Percentiles rank a stretch among this genome's conserved stretches.
Evolutionary conservation across 2,888 invertebrate species (phyloP).

Genomic region (Coleophora flavipennella): DNA sequence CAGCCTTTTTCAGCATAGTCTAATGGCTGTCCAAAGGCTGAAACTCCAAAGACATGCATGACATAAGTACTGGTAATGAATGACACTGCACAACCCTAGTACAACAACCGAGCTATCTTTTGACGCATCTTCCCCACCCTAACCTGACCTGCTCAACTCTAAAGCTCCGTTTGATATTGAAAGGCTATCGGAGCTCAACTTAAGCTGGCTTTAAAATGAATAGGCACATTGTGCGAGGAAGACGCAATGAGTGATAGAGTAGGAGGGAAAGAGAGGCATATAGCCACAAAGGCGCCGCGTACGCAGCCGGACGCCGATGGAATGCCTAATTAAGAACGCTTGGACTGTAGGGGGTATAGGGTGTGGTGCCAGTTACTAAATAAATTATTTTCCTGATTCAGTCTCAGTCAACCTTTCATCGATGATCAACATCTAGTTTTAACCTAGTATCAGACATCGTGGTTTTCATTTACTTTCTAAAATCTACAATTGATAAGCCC

Average conservation of each 20-base stretch:
- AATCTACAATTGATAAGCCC: not conserved
- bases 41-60: not conserved
- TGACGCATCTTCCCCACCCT: slow-evolving; percentile 30
- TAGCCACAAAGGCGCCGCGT: slow-evolving; percentile 58
- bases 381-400: slow-evolving; percentile 5
- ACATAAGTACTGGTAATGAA: not conserved
- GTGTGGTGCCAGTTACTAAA: slow-evolving; percentile 18
- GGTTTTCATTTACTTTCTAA: not conserved
- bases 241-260: slow-evolving; percentile 32
- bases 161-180: slow-evolving; percentile 52
- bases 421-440: not conserved
- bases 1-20: too few relatives aligned
- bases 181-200: slow-evolving; percentile 31
- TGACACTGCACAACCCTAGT: not conserved
- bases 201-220: slow-evolving; percentile 40
- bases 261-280: slow-evolving; percentile 11
- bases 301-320: slow-evolving; percentile 61
- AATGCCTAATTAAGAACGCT: slow-evolving; percentile 72
- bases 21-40: not conserved
- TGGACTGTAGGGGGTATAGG: slow-evolving; percentile 46
- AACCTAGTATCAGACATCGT: not conserved
- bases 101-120: slow-evolving; percentile 21
- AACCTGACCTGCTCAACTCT: slow-evolving; percentile 27
- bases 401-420: not conserved
- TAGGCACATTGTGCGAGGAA: slow-evolving; percentile 63